Base-by-base conservation (phyloP, 2,113 vertebrate genomes). In the Illadopsis cleaveri region DNA sequence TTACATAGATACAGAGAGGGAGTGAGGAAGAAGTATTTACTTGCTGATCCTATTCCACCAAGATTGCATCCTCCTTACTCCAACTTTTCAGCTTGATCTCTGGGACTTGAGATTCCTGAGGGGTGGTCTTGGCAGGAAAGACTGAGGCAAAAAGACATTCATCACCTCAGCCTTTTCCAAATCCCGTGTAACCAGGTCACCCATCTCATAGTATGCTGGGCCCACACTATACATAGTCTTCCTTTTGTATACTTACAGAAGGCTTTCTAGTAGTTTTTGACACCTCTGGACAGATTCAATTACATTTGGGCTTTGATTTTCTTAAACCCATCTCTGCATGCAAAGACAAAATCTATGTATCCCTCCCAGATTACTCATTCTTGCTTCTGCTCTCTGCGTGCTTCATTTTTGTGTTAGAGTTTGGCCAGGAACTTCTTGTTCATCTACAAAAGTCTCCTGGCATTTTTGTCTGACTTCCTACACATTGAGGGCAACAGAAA, bases 201-300 rank as follows among this genome's bases (percentile, higher is more conserved):
- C 2, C 1, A 1, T 37, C 12, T 73, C 27, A 27, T 16, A 45
- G 14, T 30, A 12, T 10, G 35, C 10, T 7, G 16, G 47, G 2
- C 8, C 28, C 37, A 72, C 19, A 50, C 30, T 35, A 17, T 73
- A 22, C 11, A 8, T 13, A 58, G 15, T n/a, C 37, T 27, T 82
- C 14, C 8, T 58, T 44, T 58, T 35, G 2, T 45, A 4, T 57
- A 22, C 42, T 66, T 56, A n/a, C 0, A 68, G 10, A 72, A 48
- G 6, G 4, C 3, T 40, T 89, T 86, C 12, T 47, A 61, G 13
- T n/a, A 8, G 0, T 51, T 75, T 89, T 66, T 61, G 57, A 75
- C 13, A 33, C 5, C 11, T 37, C 30, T 51, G 15, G 15, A 4
- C 11, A 66, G 35, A 42, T 33, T 65, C 6, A 42, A 14, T 56